A percentile compares a stretch with the other conserved stretches of the same genome.
Conservation (phyloP, 2,797 vertebrate species). For the Leptodactylus fallax region DNA sequence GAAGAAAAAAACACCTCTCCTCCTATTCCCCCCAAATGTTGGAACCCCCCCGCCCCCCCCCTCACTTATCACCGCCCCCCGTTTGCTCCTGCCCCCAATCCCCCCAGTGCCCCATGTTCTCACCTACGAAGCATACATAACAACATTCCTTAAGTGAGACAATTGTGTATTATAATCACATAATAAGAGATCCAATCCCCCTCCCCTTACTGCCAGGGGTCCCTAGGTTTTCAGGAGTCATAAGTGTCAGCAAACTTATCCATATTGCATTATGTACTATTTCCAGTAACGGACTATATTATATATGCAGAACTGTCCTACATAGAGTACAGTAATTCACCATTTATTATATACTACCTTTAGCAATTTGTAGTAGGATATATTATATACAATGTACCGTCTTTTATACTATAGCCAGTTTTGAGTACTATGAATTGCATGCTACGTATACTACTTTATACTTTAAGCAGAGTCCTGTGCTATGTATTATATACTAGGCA, state of each 20-base stretch:
- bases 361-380: too few species aligned
- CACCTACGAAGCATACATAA: not conserved
- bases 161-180: not conserved
- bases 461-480: not conserved
- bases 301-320: too few species aligned
- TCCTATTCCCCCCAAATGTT: not conserved
- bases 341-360: too few species aligned
- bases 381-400: not conserved
- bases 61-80: not conserved
- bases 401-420: not conserved
- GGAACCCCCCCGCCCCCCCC: not conserved
- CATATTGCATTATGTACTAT: too few species aligned
- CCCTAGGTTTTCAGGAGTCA: too few species aligned
- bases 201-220: too few species aligned
- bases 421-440: not conserved
- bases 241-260: too few species aligned
- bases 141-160: not conserved
- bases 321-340: too few species aligned
- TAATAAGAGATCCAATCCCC: not conserved
- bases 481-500: not conserved
- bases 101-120: not conserved
- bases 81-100: constrained; percentile 52
- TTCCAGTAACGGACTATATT: too few species aligned
- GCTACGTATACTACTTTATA: not conserved
- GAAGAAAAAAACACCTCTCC: not conserved